Evolutionary conservation across 1,140 invertebrate genomes (phyloP), one percentile per base, ranked within the genome.

Genomic region (Acromyrmex heyeri): DNA sequence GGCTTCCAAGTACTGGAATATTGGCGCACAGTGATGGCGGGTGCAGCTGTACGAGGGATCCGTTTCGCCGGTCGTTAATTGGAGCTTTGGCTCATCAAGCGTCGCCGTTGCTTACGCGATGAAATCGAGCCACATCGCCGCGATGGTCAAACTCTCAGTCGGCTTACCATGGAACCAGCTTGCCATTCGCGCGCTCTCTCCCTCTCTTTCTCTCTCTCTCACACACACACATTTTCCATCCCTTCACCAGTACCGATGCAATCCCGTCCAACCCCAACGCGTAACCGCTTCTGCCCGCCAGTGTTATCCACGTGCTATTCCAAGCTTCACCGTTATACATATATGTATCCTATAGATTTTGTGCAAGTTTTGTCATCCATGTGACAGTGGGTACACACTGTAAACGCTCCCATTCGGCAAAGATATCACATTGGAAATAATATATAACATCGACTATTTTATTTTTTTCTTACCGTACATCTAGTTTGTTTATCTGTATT

Each of bases 21-120:
- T 34, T 53, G 44, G 30, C 16, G 57, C 6, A 27, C 55, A 18
- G 55, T 53, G n/a, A n/a, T 50, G 50, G 50, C 12, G 5, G 57
- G n/a, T 30, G 34, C 21, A 64, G 34, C 72, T 59, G 30, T 48
- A 67, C 6, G 34, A 10, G 21, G 24, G 78, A 82, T 73, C 53
- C 85, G 72, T 91, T 90, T 77, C 78, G 85, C 50, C 48, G 73
- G 61, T 81, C 87, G 92, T 94, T 93, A 91, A 94, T 94, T 92
- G 88, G 81, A 91, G 86, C 91, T 92, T 93, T 91, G 81, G 86
- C 86, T 93, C 92, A 93, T 93, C 91, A 93, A 90, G 86, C 78
- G 73, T 92, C 73, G 89, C 64, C 55, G 61, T 85, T 85, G 82
- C 82, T 78, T 55, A 61, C 75, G 59, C 62, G 72, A 78, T 77